Conservation (phyloP, 2,113 vertebrate species). For the Rhinolophus ferrumequinum region DNA sequence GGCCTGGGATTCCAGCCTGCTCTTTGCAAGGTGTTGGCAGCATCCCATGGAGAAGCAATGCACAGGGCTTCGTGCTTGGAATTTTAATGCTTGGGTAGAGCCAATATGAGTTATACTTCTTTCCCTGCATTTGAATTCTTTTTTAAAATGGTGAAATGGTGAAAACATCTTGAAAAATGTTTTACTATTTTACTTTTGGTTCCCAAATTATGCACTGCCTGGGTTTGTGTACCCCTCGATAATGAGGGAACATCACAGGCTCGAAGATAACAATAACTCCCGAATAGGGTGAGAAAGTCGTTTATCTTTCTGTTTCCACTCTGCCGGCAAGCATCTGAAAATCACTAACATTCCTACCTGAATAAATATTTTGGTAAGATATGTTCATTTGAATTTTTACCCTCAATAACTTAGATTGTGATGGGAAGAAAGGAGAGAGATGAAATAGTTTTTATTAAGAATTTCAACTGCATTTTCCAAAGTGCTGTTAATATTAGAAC, state of each 20-base stretch:
- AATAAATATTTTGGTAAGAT: conserved; percentile 86
- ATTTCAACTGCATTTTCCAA: conserved; percentile 79
- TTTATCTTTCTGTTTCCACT: conserved; percentile 85
- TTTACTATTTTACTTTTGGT: conserved; percentile 84
- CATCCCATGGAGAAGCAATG: background rate
- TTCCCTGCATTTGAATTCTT: conserved; percentile 79
- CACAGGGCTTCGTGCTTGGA: conserved; percentile 45
- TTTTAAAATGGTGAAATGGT: conserved; percentile 69
- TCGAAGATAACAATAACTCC: conserved; percentile 83
- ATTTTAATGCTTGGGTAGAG: conserved; percentile 75
- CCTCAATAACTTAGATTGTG: conserved; percentile 76
- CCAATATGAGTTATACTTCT: conserved; percentile 61
- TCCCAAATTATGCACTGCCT: conserved; percentile 83
- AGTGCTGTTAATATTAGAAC: conserved; percentile 74
- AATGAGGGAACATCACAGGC: conserved; percentile 84
- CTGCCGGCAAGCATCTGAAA: conserved; percentile 83
- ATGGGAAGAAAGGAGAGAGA: conserved; percentile 73
- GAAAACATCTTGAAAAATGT: conserved; percentile 83
- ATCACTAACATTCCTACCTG: conserved; percentile 84
- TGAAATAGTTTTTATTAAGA: conserved; percentile 80
- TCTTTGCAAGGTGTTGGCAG: background rate
- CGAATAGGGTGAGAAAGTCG: conserved; percentile 82
- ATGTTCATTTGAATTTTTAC: conserved; percentile 84
- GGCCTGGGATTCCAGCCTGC: background rate
- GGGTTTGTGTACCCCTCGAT: conserved; percentile 81